A percentile compares a stretch with the other conserved stretches of the same genome.
Conservation (phyloP, 2,113 vertebrate genomes). For the Camelus bactrianus region DNA sequence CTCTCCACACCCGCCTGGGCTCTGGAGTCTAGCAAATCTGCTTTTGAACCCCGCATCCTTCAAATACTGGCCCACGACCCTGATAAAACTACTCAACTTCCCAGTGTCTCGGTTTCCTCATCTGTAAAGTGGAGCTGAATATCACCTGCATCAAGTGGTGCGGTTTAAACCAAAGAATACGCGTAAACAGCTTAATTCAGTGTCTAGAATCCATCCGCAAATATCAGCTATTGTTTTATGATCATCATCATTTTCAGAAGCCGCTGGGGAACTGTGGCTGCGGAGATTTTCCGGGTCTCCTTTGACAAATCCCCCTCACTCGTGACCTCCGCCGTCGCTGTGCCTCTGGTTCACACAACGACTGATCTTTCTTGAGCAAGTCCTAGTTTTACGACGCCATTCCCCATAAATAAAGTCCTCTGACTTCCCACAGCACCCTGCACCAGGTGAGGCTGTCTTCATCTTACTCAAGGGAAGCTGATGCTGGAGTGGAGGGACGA, state of each 20-base stretch:
- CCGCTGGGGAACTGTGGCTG: accelerated
- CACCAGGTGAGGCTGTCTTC: neutral
- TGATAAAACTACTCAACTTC: neutral
- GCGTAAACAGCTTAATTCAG: neutral
- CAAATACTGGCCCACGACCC: neutral
- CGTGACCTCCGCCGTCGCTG: neutral
- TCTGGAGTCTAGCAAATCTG: neutral
- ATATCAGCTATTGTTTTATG: neutral
- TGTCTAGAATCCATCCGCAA: neutral
- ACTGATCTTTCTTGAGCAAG: neutral
- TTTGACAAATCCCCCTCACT: neutral
- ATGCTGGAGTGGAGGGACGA: accelerated
- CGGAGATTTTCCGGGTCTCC: accelerated
- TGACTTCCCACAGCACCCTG: neutral
- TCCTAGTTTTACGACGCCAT: neutral
- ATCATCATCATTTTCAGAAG: neutral
- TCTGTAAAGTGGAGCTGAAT: neutral
- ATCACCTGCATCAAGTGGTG: neutral
- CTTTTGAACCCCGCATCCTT: neutral
- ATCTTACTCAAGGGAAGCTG: neutral
- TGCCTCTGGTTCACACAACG: accelerated
- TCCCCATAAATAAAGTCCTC: neutral
- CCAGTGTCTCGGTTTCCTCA: neutral
- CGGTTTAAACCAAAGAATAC: neutral
- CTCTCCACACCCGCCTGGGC: accelerated